Evolutionary conservation across 2,797 vertebrate genomes (phyloP), one percentile per base, ranked within the genome.

Genomic region (Tragelaphus eurycerus): DNA sequence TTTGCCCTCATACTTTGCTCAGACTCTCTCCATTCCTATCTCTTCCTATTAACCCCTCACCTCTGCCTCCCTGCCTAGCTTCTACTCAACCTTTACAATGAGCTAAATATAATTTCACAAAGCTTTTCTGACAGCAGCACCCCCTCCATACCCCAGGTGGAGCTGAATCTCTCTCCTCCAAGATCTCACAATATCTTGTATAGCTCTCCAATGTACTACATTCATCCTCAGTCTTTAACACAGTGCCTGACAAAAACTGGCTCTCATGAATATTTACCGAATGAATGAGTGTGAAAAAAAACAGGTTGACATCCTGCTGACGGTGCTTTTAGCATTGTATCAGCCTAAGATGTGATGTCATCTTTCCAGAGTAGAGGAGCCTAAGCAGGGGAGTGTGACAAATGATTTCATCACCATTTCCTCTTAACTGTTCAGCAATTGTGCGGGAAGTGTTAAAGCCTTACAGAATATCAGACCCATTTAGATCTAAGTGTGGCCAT

Each of bases 341-440:
- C 76, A 31, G 23, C 84, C 64, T 92, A 31, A 95, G 17, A 84
- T 71, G 67, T 89, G 87, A 97, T n/a, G 82, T 86, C 92, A 96
- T 88, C 74, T 96, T 95, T 76, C 81, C 55, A 52, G 46, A 48
- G 25, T n/a, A 52, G 64, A 95, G n/a, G 29, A 86, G n/a, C 25
- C 50, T 55, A 34, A 93, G 54, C 85, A n/a, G 29, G 38, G 14
- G 29, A 93, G 13, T 17, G 6, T 95, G 86, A 97, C 74, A 62
- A 89, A 93, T 89, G 62, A 83, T 90, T 95, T 57, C 62, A 94
- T 95, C 87, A 74, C 27, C 29, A 31, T 89, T 97, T 98, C 87
- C 94, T 93, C 92, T 95, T 90, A 89, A 60, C 52, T 60, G 43
- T 86, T 96, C 21, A 95, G 7, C n/a, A 34, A 79, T 86, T 96